Conservation (phyloP, 2,888 invertebrate genomes). For the Drosophila setosimentum region DNA sequence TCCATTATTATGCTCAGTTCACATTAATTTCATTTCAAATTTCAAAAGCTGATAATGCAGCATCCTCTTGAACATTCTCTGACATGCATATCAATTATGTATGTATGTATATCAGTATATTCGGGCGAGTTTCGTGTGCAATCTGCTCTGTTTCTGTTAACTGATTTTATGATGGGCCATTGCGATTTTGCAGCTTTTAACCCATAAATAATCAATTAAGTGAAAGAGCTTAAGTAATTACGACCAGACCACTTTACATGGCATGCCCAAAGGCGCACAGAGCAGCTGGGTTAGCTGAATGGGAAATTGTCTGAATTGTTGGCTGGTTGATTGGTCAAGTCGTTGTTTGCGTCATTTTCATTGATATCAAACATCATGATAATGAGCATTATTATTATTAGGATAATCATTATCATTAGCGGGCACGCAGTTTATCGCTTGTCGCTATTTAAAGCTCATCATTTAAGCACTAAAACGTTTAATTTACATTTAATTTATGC, state of each 20-base stretch:
- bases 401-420: slow-evolving; percentile 26
- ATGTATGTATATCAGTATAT: fast-evolving
- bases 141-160: not conserved
- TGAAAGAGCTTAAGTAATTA: slow-evolving; percentile 43
- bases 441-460: slow-evolving; percentile 64
- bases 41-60: not conserved
- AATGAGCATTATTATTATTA: not conserved
- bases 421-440: slow-evolving; percentile 49
- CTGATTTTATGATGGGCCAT: not conserved
- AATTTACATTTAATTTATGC: slow-evolving; percentile 78
- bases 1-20: not conserved
- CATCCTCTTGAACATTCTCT: not conserved
- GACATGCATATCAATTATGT: not conserved
- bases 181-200: not conserved
- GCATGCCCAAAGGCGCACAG: not conserved
- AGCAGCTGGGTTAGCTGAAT: not conserved
- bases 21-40: not conserved
- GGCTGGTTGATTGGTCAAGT: slow-evolving; percentile 2
- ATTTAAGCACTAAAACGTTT: slow-evolving; percentile 69
- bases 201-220: slow-evolving; percentile 56
- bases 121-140: not conserved
- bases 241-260: too few species aligned
- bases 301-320: not conserved
- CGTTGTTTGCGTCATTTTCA: not conserved
- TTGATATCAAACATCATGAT: not conserved